These are phyloP conservation scores for Halictus ligatus DNA, from an alignment of 2,888 invertebrate species.

Conservation along the genomic window DNA sequence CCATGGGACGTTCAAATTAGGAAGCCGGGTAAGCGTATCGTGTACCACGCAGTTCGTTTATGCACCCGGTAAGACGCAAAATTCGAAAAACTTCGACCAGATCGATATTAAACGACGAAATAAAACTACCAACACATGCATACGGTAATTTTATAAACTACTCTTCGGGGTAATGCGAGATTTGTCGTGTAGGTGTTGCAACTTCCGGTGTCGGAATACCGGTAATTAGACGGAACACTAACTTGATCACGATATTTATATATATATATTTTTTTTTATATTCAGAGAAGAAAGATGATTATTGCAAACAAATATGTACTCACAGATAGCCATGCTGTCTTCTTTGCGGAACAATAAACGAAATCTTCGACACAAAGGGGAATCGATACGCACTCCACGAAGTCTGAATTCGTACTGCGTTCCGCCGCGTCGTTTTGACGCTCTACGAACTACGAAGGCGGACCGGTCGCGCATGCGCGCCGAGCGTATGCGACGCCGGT, in stretches of 20 bases:
- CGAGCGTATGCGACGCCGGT: not conserved
- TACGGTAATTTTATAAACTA: not conserved
- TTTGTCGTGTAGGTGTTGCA: not conserved
- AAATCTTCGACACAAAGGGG: not conserved
- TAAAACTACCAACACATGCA: not conserved
- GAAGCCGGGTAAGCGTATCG: not conserved
- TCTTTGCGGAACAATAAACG: not conserved
- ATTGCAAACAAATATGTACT: conserved; percentile 36
- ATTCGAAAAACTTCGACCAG: not conserved
- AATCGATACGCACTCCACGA: not conserved
- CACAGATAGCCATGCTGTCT: conserved; percentile 63
- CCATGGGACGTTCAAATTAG: not conserved
- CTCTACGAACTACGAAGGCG: conserved; percentile 13
- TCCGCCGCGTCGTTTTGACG: conserved; percentile 35
- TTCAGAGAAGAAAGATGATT: not conserved
- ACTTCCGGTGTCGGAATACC: not conserved
- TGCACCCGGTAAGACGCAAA: not conserved
- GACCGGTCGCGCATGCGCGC: conserved; percentile 35
- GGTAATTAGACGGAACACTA: not conserved
- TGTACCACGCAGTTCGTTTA: not conserved
- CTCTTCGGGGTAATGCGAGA: not conserved
- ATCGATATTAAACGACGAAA: not conserved
- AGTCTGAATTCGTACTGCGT: conserved; percentile 55
- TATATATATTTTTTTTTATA: not conserved
- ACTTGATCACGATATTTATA: not conserved